A percentile compares a stretch with the other conserved stretches of the same genome.
These are phyloP conservation scores for Xestia xanthographa DNA, from an alignment of 2,888 invertebrate genomes.

Conservation along the genomic window DNA sequence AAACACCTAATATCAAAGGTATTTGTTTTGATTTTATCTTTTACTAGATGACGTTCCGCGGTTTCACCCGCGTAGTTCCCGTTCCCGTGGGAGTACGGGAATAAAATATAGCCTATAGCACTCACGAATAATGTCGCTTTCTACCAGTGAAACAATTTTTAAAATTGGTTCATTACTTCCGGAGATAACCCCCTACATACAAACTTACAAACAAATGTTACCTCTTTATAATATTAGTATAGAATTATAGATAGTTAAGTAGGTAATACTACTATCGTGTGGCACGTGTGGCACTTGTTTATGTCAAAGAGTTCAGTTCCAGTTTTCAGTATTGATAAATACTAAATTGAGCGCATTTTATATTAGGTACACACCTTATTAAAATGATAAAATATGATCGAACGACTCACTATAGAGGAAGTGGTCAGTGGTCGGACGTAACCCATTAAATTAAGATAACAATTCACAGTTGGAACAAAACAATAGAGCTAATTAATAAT, in stretches of 20 bases:
- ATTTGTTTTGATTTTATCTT: too few relatives aligned
- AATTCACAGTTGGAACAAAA: constrained; percentile 31
- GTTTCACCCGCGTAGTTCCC: too few relatives aligned
- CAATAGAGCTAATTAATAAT: constrained; percentile 17
- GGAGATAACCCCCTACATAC: too few relatives aligned
- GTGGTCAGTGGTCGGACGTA: constrained; percentile 60
- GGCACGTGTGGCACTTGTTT: constrained; percentile 20
- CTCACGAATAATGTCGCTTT: too few relatives aligned
- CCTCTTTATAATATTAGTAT: too few relatives aligned
- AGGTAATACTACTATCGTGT: constrained; percentile 8
- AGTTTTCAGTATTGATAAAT: constrained; percentile 45
- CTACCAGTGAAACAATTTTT: too few relatives aligned
- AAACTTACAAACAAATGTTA: too few relatives aligned
- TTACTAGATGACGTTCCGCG: too few relatives aligned
- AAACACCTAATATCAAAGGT: constrained; percentile 16
- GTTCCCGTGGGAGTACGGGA: too few relatives aligned
- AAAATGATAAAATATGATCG: constrained; percentile 16
- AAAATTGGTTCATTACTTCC: too few relatives aligned
- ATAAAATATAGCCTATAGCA: too few relatives aligned
- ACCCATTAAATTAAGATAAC: constrained; percentile 52
- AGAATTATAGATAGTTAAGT: too few relatives aligned
- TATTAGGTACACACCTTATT: constrained; percentile 9
- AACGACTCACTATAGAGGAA: constrained; percentile 54
- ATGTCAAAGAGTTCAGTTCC: constrained; percentile 18
- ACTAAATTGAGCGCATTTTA: constrained; percentile 10